Evolutionary conservation across 1,140 invertebrate genomes (phyloP).

Genomic region (Diorhabda sublineata): DNA sequence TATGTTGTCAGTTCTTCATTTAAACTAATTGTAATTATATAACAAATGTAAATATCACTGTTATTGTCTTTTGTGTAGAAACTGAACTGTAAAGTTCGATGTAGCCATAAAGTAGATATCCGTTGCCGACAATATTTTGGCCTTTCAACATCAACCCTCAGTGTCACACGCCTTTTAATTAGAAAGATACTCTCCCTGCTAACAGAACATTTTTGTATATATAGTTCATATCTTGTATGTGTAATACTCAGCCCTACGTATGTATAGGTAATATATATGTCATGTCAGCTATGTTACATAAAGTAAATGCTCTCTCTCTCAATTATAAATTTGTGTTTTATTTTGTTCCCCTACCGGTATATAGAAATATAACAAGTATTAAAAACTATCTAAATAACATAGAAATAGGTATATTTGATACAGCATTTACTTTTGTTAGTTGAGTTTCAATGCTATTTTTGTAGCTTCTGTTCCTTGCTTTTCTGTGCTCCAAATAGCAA

Average conservation of each 20-base stretch:
- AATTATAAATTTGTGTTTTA: slow-evolving; percentile 37
- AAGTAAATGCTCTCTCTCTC: slow-evolving; percentile 49
- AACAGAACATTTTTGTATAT: slow-evolving; percentile 43
- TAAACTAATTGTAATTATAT: neutral
- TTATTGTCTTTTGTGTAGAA: neutral
- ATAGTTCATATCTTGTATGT: slow-evolving; percentile 47
- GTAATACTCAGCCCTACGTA: slow-evolving; percentile 48
- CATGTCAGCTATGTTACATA: slow-evolving; percentile 49
- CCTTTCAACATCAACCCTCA: slow-evolving; percentile 27
- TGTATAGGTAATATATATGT: slow-evolving; percentile 48
- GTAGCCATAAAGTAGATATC: neutral
- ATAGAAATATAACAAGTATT: too few species aligned
- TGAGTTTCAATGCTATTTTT: too few species aligned
- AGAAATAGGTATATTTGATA: too few species aligned
- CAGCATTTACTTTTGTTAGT: too few species aligned
- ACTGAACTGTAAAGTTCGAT: neutral
- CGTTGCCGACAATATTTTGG: slow-evolving; percentile 12
- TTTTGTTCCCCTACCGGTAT: neutral
- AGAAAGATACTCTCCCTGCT: slow-evolving; percentile 42
- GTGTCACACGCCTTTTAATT: slow-evolving; percentile 40
- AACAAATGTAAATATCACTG: neutral
- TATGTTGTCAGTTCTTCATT: neutral
- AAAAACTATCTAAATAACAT: too few species aligned
- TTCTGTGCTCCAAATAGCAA: too few species aligned
- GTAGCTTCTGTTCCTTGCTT: too few species aligned